Base-by-base conservation (phyloP, 2,888 invertebrate genomes). In the Eupithecia tripunctaria region DNA sequence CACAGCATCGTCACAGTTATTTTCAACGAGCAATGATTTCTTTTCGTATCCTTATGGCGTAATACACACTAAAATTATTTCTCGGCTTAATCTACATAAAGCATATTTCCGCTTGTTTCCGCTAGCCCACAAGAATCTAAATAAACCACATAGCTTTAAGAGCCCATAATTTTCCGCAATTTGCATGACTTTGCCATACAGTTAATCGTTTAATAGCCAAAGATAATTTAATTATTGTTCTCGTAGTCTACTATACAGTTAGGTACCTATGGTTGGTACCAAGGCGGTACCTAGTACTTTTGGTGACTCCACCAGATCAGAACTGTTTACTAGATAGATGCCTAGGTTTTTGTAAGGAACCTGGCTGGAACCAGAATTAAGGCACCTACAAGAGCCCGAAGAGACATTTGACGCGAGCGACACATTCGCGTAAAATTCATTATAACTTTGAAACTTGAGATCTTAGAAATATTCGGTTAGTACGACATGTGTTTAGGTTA, bases 201-300 rank as follows among this genome's bases (percentile, higher is more conserved):
- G 56, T 62, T 69, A 62, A 69, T 68, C 56, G 72, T 68, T 72
- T 72, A 64, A 72, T 71, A 41, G 47, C 47, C 62, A 62, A 67
- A 59, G 25, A 47, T 67, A 71, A 60, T 62, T 66, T 63, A 43
- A 64, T 64, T 64, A 38, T 64, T 38, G 38, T 38, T 56, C 56
- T 56, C 25, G 12, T 4, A 56, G 4, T 56, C 60, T 60, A 60
- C 60, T 29, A 60, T 60, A 60, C 59, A 60, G 59, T 7, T 29
- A 47, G 41, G 38, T 43, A 43, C n/a, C 43, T 43, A 43, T 43
- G 43, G n/a, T 7, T 43, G 43, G 43, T 43, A 43, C 18, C 7
- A n/a, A 43, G n/a, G 7, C 6, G 7, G 47, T 51, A 51, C 47
- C n/a, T 47, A 38, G 15, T 51, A 51, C 2, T 21, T 21, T 51